A percentile compares a stretch with the other conserved stretches of the same genome.
Evolutionary conservation across 92 coral and sea anemone genomes (phyloP).

Genomic region (Chrysogorgia sp.): DNA sequence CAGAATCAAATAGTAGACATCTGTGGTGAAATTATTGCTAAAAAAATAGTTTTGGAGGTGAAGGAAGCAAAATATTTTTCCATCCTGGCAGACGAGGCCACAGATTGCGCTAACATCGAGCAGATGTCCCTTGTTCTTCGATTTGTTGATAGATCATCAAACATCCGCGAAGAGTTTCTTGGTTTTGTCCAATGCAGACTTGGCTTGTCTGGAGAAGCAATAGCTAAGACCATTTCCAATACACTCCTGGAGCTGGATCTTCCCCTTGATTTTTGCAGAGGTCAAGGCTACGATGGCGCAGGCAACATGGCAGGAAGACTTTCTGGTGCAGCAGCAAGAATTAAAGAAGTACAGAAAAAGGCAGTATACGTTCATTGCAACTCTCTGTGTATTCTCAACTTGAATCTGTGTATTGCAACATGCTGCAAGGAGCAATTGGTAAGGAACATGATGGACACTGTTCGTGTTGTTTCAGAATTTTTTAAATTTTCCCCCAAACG

Average conservation of each 20-base stretch:
- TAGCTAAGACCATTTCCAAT: conserved; percentile 49
- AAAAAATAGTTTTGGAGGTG: conserved; percentile 22
- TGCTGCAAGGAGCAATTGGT: conserved; percentile 61
- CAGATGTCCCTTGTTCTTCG: too few relatives aligned
- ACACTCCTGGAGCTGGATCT: conserved; percentile 56
- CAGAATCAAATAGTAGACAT: conserved; percentile 41
- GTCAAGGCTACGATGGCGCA: conserved; percentile 76
- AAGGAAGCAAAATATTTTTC: conserved; percentile 38
- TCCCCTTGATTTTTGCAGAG: conserved; percentile 64
- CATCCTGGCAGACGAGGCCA: conserved; percentile 48
- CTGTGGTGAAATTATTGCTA: conserved; percentile 38
- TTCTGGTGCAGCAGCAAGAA: conserved; percentile 66
- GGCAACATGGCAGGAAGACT: conserved; percentile 69
- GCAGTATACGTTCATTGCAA: conserved; percentile 68
- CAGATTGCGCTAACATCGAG: conserved; percentile 41
- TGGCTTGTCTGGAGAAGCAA: conserved; percentile 64
- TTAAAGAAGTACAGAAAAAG: conserved; percentile 61
- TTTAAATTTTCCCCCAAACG: conserved; percentile 65
- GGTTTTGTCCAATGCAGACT: conserved; percentile 63
- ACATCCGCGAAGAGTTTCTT: conserved; percentile 63
- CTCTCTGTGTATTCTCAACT: conserved; percentile 48
- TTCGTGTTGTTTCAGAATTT: conserved; percentile 55
- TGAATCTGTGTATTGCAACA: conserved; percentile 56
- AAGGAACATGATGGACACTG: conserved; percentile 65
- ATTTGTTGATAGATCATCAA: conserved; percentile 25